Evolutionary conservation across 2,797 vertebrate species (phyloP).

Genomic region (Halcyon leucocephala): DNA sequence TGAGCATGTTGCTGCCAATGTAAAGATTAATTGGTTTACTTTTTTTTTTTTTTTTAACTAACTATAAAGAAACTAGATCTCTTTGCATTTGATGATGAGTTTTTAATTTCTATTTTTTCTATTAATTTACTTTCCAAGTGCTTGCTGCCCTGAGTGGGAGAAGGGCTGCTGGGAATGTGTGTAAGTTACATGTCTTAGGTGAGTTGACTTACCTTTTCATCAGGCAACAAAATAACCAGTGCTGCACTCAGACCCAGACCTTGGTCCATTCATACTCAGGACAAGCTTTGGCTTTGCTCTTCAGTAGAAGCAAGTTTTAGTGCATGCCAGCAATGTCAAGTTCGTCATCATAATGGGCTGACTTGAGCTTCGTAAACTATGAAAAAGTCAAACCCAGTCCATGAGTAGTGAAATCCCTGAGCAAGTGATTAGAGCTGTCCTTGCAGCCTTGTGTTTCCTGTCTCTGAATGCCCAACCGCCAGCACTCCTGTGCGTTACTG

Average conservation of each 20-base stretch:
- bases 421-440: neutral
- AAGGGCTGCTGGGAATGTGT: neutral
- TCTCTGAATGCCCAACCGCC: accelerated
- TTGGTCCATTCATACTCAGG: neutral
- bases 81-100: neutral
- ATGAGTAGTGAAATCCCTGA: too few relatives aligned
- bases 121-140: neutral
- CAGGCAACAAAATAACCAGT: neutral
- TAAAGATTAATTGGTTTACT: neutral
- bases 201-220: neutral
- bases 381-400: neutral
- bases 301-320: neutral
- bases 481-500: accelerated
- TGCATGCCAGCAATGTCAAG: neutral
- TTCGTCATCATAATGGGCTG: neutral
- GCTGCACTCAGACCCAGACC: neutral
- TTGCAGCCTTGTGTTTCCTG: neutral
- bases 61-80: neutral
- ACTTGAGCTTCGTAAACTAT: neutral
- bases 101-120: neutral
- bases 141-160: neutral
- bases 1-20: neutral
- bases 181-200: accelerated
- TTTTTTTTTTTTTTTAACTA: neutral
- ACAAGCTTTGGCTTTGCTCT: neutral